Base-by-base conservation (phyloP, 2,888 invertebrate genomes). In the Lamellibrachia columna region DNA sequence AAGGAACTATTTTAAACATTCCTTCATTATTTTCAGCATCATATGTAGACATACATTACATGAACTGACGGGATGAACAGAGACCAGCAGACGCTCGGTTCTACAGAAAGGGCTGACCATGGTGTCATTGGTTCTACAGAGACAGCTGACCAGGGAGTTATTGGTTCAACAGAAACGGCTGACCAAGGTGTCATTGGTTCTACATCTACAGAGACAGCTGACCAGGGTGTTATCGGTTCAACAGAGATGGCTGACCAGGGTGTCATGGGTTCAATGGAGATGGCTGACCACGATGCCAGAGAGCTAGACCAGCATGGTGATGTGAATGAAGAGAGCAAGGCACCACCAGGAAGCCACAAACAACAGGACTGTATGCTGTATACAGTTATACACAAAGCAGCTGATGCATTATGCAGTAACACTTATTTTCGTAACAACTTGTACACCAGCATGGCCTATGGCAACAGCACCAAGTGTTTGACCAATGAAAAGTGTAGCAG, bases 321-420 rank as follows among this genome's bases (percentile, higher is more conserved):
- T n/a, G 2, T 75, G 75, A 75, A 75, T 6, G 22, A 75, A 6
- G 75, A 22, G 22, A 15, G 75, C 75, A 75, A 75, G 75, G 6
- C 22, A 75, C 75, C 75, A n/a, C 22, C 75, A 15, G 75, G n/a
- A 75, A 75, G 22, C 75, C 75, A 75, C 75, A 75, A 22, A n/a
- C 75, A 75, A n/a, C 75, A 75, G 75, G 75, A 75, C 75, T 75
- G 75, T 75, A 75, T 75, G n/a, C 75, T 75, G 15, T 75, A 75
- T 6, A 75, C 75, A 75, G 75, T 75, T n/a, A 22, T 75, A 15
- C 75, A 75, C 75, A 75, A 75, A 15, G 75, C 75, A n/a, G 75
- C 75, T 15, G 75, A 75, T 6, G 75, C 75, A 75, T 22, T 75
- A 75, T 75, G 75, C 75, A 75, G 22, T 75, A 75, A 75, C 22